Conservation (phyloP, 1,140 invertebrate species). For the Trachelipus rathkii region DNA sequence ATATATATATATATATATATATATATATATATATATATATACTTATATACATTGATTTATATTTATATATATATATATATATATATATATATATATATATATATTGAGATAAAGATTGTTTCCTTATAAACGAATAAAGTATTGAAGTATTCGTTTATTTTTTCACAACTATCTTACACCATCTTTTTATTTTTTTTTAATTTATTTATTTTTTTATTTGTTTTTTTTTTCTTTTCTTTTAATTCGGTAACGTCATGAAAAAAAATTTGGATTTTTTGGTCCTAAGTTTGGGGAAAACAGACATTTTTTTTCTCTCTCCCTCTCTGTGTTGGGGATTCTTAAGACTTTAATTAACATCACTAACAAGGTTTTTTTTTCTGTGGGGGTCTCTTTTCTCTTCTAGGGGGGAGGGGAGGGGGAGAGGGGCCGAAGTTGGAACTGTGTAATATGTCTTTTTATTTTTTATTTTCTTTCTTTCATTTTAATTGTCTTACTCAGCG, state of each 20-base stretch:
- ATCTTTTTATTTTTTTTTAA: not conserved
- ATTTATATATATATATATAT: no score
- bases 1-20: no score
- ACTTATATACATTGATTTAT: no score
- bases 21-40: no score
- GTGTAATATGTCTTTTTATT: no score
- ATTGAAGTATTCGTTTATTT: no score
- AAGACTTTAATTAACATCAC: conserved; percentile 11
- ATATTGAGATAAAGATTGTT: no score
- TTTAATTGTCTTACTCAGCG: conserved; percentile 1
- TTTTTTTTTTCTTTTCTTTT: not conserved
- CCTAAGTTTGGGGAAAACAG: not conserved
- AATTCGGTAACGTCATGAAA: not conserved
- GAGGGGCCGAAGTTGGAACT: no score
- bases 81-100: no score
- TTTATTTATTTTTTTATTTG: not conserved
- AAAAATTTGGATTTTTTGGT: not conserved
- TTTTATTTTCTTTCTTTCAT: not conserved
- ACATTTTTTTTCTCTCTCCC: not conserved
- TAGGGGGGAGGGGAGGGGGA: no score
- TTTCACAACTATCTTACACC: no score
- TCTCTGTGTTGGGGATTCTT: not conserved
- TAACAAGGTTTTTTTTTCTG: not conserved
- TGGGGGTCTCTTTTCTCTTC: not conserved
- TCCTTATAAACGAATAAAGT: no score